Conservation (phyloP, 2,113 vertebrate genomes). For the Rhynchopsitta pachyrhyncha region DNA sequence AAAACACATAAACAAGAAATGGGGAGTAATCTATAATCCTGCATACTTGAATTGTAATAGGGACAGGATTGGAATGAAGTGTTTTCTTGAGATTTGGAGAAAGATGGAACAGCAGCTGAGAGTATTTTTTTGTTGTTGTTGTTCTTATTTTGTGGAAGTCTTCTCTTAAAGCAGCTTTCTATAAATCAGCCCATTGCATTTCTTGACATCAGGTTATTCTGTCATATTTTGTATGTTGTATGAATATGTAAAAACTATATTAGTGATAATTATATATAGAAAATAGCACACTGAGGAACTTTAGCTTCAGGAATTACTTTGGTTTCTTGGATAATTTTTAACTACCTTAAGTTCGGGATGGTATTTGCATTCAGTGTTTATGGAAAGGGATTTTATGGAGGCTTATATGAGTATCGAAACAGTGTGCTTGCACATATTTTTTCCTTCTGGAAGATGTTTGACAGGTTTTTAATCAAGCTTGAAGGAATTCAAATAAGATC, state of each 20-base stretch:
- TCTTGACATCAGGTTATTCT: neutral
- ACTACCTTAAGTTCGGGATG: neutral
- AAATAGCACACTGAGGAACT: neutral
- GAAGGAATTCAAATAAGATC: conserved; percentile 9
- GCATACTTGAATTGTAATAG: neutral
- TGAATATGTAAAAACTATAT: neutral
- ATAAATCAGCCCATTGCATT: neutral
- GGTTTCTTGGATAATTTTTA: neutral
- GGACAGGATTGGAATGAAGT: neutral
- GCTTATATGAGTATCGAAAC: neutral
- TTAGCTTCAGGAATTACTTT: neutral
- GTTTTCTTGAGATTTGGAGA: neutral
- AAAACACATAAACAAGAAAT: neutral
- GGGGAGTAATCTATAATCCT: neutral
- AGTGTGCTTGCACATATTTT: neutral
- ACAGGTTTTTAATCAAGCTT: neutral
- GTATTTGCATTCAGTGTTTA: neutral
- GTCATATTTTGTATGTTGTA: neutral
- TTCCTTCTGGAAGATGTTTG: neutral
- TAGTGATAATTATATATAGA: neutral
- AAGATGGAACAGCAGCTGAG: neutral
- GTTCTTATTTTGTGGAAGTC: neutral
- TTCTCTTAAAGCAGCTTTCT: neutral
- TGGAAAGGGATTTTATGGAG: neutral
- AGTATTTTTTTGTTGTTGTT: neutral